phyloP scores from a whole-genome alignment of 1,140 invertebrate genomes.

The Drosophila bocki region DNA sequence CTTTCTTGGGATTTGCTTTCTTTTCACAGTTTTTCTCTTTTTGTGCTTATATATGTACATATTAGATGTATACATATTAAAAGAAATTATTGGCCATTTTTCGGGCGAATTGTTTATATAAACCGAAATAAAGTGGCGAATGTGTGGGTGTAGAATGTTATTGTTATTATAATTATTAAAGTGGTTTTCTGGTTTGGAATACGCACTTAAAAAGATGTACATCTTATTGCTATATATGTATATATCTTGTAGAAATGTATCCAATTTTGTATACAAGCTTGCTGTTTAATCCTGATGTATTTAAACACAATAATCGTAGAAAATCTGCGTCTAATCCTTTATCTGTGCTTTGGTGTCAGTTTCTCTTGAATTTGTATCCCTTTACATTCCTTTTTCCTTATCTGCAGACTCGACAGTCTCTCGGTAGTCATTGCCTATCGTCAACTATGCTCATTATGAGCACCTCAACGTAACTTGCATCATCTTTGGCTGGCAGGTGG shows the following conservation, averaged over 20 bases:
- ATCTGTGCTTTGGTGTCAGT: not conserved
- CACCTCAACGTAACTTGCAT: constrained; percentile 33
- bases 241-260: not conserved
- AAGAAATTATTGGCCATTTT: constrained; percentile 10
- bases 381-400: constrained; percentile 6
- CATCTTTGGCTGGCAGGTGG: constrained; percentile 48
- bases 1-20: constrained; percentile 32
- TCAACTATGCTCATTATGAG: constrained; percentile 23
- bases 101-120: constrained; percentile 20
- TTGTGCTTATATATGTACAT: not conserved
- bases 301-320: not conserved
- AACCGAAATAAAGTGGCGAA: constrained; percentile 7
- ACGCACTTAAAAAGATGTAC: not conserved
- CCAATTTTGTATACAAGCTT: not conserved
- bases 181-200: not conserved
- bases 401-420: not conserved
- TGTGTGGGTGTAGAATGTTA: constrained; percentile 10
- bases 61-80: constrained; percentile 2
- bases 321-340: not conserved
- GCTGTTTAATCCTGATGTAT: not conserved
- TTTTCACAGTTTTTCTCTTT: constrained; percentile 15
- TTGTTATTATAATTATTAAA: constrained; percentile 13
- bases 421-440: constrained; percentile 20
- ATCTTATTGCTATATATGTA: not conserved
- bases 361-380: not conserved